A percentile compares a stretch with the other conserved stretches of the same genome.
Evolutionary conservation across 2,113 vertebrate genomes (phyloP).

Genomic region (Panurus biarmicus): DNA sequence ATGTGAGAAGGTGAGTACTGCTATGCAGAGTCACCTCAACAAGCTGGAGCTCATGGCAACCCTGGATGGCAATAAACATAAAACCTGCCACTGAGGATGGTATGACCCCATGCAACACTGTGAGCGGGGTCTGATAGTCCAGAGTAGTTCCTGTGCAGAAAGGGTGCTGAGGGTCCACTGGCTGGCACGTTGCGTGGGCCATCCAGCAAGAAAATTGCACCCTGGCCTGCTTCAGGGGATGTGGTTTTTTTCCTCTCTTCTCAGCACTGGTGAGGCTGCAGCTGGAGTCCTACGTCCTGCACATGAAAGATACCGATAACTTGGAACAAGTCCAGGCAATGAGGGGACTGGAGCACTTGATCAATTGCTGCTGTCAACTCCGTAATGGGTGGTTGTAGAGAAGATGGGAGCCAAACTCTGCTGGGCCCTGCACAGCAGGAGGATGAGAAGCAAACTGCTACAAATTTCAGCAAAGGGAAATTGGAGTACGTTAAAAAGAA

Average conservation of each 20-base stretch:
- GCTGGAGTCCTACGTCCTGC: accelerated
- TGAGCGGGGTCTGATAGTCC: accelerated
- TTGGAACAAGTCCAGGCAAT: neutral
- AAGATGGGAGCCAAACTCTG: neutral
- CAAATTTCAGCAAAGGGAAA: neutral
- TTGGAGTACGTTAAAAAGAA: neutral
- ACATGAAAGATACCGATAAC: accelerated
- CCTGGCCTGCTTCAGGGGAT: accelerated
- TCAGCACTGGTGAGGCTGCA: neutral
- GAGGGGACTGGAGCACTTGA: neutral
- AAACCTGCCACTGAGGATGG: neutral
- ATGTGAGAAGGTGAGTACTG: neutral
- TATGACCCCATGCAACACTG: neutral
- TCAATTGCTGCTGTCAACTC: neutral
- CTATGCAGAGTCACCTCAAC: neutral
- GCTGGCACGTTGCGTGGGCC: accelerated
- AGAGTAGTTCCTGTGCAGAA: neutral
- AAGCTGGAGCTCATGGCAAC: neutral
- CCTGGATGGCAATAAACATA: neutral
- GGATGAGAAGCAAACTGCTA: neutral
- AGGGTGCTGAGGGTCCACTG: accelerated
- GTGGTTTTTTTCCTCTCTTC: neutral
- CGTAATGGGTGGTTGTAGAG: neutral
- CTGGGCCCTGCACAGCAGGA: neutral
- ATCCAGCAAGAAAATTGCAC: neutral